phyloP scores from a whole-genome alignment of 2,113 vertebrate genomes.

The Puma concolor region DNA sequence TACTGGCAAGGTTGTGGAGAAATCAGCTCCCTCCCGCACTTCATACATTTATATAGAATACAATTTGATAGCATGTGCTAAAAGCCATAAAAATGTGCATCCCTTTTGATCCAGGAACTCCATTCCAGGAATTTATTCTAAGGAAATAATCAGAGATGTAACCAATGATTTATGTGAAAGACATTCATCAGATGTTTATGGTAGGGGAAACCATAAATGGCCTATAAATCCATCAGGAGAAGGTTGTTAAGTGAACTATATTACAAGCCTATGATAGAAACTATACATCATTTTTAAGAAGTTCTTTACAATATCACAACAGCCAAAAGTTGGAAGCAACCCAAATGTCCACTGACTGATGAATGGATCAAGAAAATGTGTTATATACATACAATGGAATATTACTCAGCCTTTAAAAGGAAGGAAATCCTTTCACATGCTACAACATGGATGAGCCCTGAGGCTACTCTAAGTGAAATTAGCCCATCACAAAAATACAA shows the following conservation, averaged over 20 bases:
- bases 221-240: slow-evolving; percentile 40
- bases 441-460: neutral
- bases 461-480: neutral
- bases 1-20: neutral
- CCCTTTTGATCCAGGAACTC: neutral
- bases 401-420: neutral
- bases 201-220: slow-evolving; percentile 1
- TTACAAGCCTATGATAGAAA: neutral
- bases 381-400: neutral
- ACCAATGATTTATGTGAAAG: slow-evolving; percentile 59
- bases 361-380: neutral
- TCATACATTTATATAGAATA: neutral
- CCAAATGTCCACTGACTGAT: neutral
- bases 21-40: neutral
- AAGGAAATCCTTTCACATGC: neutral
- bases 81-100: neutral
- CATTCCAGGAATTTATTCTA: slow-evolving; percentile 53
- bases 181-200: slow-evolving; percentile 13
- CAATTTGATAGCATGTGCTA: neutral
- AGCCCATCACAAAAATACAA: neutral
- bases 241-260: neutral
- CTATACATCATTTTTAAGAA: neutral
- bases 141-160: slow-evolving; percentile 44
- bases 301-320: slow-evolving; percentile 26
- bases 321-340: neutral